A percentile compares a stretch with the other conserved stretches of the same genome.
These are phyloP conservation scores for Halcyon senegalensis DNA, from an alignment of 2,113 vertebrate genomes.

Conservation along the genomic window DNA sequence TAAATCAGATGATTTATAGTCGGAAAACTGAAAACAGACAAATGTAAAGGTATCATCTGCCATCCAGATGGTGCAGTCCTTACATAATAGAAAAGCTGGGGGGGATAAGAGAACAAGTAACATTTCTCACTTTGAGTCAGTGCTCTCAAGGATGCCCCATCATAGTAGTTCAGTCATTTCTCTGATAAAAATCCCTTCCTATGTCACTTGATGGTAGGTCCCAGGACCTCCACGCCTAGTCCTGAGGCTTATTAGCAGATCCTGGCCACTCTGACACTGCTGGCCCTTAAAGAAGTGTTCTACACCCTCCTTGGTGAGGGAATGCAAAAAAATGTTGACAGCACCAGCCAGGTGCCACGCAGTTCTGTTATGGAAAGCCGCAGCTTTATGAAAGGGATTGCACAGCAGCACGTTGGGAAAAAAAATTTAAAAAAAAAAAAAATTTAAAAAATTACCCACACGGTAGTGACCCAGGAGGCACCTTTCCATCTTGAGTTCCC, in stretches of 20 bases:
- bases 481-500: neutral
- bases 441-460: neutral
- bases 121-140: neutral
- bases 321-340: neutral
- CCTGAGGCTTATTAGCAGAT: neutral
- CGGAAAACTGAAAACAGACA: conserved; percentile 50
- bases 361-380: accelerated
- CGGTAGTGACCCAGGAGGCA: neutral
- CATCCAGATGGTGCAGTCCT: conserved; percentile 49
- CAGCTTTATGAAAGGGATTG: neutral
- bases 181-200: neutral
- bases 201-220: neutral
- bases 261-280: neutral
- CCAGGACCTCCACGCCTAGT: neutral
- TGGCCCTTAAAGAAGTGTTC: neutral
- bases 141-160: neutral
- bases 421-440: neutral
- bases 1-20: conserved; percentile 52
- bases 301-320: neutral
- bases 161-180: neutral
- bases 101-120: neutral
- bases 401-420: neutral
- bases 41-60: conserved; percentile 62
- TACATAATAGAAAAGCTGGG: neutral
- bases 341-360: neutral